phyloP scores from a whole-genome alignment of 2,113 vertebrate genomes.

The Empidonax alnorum region DNA sequence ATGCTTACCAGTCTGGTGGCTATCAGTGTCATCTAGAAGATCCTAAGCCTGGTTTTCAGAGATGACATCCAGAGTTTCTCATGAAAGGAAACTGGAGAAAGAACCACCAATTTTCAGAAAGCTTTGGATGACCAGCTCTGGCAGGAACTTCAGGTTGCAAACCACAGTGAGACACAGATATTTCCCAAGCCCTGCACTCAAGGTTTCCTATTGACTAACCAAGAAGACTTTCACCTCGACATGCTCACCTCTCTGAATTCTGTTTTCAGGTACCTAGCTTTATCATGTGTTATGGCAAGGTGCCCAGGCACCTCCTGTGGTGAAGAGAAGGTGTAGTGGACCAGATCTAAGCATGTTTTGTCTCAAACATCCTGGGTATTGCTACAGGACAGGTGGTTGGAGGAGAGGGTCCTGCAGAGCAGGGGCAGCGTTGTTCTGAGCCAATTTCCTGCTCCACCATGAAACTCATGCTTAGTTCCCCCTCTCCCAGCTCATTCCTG shows the following conservation, averaged over 20 bases:
- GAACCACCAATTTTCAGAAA: neutral
- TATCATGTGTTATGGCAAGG: neutral
- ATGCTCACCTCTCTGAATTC: neutral
- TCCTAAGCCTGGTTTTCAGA: neutral
- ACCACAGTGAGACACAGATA: neutral
- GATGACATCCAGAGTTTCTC: neutral
- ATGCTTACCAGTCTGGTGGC: neutral
- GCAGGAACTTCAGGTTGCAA: neutral
- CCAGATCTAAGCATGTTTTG: neutral
- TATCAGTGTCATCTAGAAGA: neutral
- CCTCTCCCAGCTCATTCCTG: neutral
- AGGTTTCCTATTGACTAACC: neutral
- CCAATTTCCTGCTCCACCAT: neutral
- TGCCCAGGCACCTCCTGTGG: fast-evolving
- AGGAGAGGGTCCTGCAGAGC: neutral
- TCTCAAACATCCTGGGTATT: neutral
- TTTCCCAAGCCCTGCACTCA: neutral
- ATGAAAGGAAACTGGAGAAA: neutral
- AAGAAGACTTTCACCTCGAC: neutral
- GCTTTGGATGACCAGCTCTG: neutral
- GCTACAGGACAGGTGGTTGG: neutral
- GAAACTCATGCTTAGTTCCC: neutral
- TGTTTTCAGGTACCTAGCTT: neutral
- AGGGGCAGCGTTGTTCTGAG: neutral
- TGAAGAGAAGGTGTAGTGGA: neutral